A percentile compares a stretch with the other conserved stretches of the same genome.
Evolutionary conservation across 2,113 vertebrate species (phyloP).

Genomic region (Orthonyx spaldingii): DNA sequence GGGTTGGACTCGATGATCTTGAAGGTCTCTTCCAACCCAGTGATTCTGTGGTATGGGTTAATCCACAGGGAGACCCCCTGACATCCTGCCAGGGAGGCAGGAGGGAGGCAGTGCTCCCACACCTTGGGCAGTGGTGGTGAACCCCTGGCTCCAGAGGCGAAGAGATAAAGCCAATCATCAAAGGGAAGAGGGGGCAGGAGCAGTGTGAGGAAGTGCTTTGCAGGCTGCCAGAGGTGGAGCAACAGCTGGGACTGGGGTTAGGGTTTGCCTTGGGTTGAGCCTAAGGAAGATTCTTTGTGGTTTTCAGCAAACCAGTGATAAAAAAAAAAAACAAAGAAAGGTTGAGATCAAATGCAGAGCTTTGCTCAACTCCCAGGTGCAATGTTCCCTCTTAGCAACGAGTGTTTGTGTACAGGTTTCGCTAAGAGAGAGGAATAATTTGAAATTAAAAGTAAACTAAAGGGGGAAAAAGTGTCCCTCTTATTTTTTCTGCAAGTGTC

Average conservation of each 20-base stretch:
- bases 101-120: background rate
- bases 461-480: background rate
- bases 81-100: background rate
- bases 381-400: slow-evolving; percentile 15
- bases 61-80: background rate
- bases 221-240: background rate
- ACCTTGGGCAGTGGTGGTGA: accelerated
- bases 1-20: too few species aligned
- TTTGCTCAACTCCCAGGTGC: background rate
- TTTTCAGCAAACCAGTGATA: background rate
- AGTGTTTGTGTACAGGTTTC: slow-evolving; percentile 4
- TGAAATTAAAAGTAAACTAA: slow-evolving; percentile 42
- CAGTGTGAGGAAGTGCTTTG: background rate
- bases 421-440: background rate
- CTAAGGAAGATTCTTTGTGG: background rate
- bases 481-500: background rate
- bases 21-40: too few species aligned
- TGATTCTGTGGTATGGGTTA: accelerated
- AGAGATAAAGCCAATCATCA: background rate
- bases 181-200: background rate
- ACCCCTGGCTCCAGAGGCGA: background rate
- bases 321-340: background rate
- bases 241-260: background rate
- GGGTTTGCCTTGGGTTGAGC: background rate
- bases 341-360: slow-evolving; percentile 1